Percentiles rank a stretch among this genome's conserved stretches.
Evolutionary conservation across 2,797 vertebrate genomes (phyloP).

Genomic region (Thaleichthys pacificus): DNA sequence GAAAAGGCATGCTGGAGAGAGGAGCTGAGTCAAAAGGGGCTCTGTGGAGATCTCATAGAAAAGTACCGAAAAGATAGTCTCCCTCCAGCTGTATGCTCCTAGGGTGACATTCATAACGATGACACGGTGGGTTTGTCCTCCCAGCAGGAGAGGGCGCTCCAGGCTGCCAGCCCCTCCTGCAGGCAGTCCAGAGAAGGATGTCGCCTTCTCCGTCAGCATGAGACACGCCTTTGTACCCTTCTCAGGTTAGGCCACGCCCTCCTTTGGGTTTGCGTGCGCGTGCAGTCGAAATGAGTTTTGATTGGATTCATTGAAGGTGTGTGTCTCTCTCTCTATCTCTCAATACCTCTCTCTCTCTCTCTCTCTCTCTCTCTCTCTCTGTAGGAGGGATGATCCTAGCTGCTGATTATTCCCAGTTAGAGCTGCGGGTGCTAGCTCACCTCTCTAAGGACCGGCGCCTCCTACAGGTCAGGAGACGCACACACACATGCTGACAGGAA

Average conservation of each 20-base stretch:
- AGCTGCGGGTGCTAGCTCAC: conserved; percentile 93
- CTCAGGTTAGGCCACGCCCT: conserved; percentile 74
- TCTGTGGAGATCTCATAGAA: no score
- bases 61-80: no score
- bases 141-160: conserved; percentile 52
- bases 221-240: conserved; percentile 95
- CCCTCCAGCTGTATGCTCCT: no score
- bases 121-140: conserved; percentile 12
- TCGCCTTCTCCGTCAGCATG: conserved; percentile 90
- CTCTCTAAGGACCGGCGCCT: conserved; percentile 85
- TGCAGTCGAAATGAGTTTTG: not conserved
- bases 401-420: conserved; percentile 95
- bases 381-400: conserved; percentile 92
- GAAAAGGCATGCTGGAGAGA: no score
- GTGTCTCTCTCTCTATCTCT: not conserved
- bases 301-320: not conserved
- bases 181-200: conserved; percentile 63
- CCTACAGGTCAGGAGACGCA: conserved; percentile 66
- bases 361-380: not conserved
- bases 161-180: conserved; percentile 42
- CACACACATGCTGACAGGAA: not conserved
- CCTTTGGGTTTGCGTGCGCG: not conserved
- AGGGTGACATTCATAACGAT: no score
- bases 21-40: no score
- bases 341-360: not conserved